Evolutionary conservation across 92 coral and sea anemone species (phyloP).

Genomic region (Actinostola sp.): DNA sequence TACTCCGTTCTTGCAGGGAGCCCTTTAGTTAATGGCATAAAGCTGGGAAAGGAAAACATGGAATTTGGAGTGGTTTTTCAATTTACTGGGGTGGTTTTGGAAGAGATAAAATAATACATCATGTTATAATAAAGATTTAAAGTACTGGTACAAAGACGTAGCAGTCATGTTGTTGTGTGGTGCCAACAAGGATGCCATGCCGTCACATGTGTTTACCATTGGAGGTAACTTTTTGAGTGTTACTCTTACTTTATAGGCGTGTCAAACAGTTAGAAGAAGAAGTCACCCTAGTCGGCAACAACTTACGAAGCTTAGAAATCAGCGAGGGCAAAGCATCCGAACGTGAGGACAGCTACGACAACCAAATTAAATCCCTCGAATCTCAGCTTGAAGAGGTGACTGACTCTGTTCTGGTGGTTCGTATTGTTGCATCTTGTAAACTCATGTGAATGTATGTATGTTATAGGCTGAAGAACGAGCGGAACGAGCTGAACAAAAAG

Average conservation of each 20-base stretch:
- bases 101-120: too few relatives aligned
- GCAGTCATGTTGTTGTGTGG: too few relatives aligned
- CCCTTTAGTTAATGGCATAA: too few relatives aligned
- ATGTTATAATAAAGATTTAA: too few relatives aligned
- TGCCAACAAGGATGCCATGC: too few relatives aligned
- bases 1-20: too few relatives aligned
- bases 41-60: too few relatives aligned
- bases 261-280: constrained; percentile 91
- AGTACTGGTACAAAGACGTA: too few relatives aligned
- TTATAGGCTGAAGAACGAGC: constrained; percentile 90
- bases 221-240: too few relatives aligned
- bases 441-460: background rate
- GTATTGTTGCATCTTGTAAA: background rate
- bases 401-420: background rate
- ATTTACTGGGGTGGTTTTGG: too few relatives aligned
- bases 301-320: constrained; percentile 93
- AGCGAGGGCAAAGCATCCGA: constrained; percentile 88
- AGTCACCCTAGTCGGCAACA: constrained; percentile 95
- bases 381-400: constrained; percentile 62
- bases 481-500: constrained; percentile 76
- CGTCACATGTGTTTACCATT: too few relatives aligned
- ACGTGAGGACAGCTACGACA: constrained; percentile 69
- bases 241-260: constrained; percentile 61
- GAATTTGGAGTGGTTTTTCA: too few relatives aligned
- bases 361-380: constrained; percentile 49